Base-by-base conservation (phyloP, 1,140 invertebrate genomes). In the Cardiocondyla obscurior region DNA sequence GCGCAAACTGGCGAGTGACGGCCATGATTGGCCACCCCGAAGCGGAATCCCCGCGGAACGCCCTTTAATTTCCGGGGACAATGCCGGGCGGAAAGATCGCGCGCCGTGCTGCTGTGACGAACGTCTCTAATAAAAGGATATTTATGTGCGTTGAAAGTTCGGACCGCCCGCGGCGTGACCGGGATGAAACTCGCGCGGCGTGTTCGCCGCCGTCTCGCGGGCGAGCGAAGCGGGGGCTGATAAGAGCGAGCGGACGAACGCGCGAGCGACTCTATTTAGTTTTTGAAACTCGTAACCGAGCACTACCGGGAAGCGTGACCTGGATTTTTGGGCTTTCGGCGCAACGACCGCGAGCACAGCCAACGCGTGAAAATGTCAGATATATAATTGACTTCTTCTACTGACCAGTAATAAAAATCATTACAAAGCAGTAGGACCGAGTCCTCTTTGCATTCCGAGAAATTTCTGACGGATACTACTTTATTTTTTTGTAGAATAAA, bases 61-160 rank as follows among this genome's bases (percentile, higher is more conserved):
- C 85, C 74, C 85, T 87, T 88, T 88, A 87, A 88, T 87, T 88
- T 88, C 85, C 86, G 85, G 74, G 82, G 62, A 88, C 85, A 88
- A 88, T 87, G 82, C 76, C 42, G 55, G 22, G 46, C 16, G 81
- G 51, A 83, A 67, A 49, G 69, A 69, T 83, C 19, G 55, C 44
- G 28, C 65, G 22, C 58, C 51, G 28, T 25, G 6, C 28, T 19
- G 39, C 58, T 70, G 57, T 82, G 73, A 84, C 86, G 62, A 84
- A 81, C 85, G 49, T 83, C 73, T 73, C 55, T 79, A 70, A 88
- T 88, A 84, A 84, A 87, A 88, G 53, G 82, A 84, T 88, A 87
- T 84, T 87, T 87, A 87, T 81, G 74, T 76, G 76, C 69, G 62
- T 72, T 77, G 33, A 88, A 87, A 87, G 73, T 87, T 87, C 33